Base-by-base conservation (phyloP, 2,888 invertebrate species). In the Cataglyphis altisquamis region DNA sequence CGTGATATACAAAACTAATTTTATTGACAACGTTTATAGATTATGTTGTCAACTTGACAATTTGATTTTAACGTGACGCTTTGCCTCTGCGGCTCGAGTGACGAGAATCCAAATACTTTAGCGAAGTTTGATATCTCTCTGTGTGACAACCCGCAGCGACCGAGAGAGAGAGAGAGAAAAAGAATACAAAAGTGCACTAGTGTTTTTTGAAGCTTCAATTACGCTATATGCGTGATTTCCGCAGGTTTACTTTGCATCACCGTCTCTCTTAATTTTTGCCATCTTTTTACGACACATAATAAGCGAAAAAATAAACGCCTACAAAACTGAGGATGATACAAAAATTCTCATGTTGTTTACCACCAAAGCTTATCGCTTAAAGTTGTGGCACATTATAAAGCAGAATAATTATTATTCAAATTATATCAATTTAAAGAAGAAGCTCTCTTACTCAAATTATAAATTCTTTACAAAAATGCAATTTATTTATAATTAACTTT, bases 121-220 rank as follows among this genome's bases (percentile, higher is more conserved):
- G 45, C 29, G 39, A 66, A 77, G 55, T 77, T 55, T 77, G 66
- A 77, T 67, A 77, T 29, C 55, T 66, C n/a, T 55, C n/a, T 55
- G 18, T 75, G 48, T 62, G 55, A 12, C 21, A 29, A 67, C 66
- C 29, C 25, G 39, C 25, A 39, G 9, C 12, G 29, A 77, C 39
- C 5, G 21, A 66, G n/a, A 2, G n/a, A 66, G 21, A 66, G n/a
- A 2, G n/a, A 66, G 55, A 21, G 39, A 32, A 15, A 12, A 36
- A 25, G 21, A 74, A 0, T 9, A 66, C 77, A 67, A 77, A 57
- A 41, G 39, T 57, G 39, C 57, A 63, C 9, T 32, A 29, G 29
- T 77, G 77, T 57, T 77, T 66, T 77, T 66, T 57, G 57, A 77
- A 77, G 66, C 77, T 55, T 77, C 55, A 77, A 77, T 77, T 77